Conservation (phyloP, 2,888 invertebrate species). For the Chamaedrilus cognettii region DNA sequence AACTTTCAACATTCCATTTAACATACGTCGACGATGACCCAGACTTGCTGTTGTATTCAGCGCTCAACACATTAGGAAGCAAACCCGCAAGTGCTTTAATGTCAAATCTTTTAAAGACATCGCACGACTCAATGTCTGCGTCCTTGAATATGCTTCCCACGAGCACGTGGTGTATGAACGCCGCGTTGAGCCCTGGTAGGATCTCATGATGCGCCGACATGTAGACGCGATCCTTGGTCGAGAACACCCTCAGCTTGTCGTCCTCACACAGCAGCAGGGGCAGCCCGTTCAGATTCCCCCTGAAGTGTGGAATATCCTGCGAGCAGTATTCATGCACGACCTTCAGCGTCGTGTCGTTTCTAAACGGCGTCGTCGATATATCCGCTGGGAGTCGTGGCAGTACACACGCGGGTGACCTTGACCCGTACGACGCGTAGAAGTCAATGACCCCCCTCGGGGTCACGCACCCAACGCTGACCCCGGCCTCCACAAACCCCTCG, state of each 20-base stretch:
- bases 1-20: conserved; percentile 19
- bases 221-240: conserved; percentile 28
- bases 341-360: conserved; percentile 29
- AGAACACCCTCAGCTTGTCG: conserved; percentile 35
- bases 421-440: conserved; percentile 32
- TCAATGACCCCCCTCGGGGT: conserved; percentile 33
- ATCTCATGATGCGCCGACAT: conserved; percentile 33
- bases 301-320: conserved; percentile 32
- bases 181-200: conserved; percentile 31
- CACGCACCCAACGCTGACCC: conserved; percentile 34
- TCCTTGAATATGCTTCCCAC: conserved; percentile 33
- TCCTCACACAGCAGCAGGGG: conserved; percentile 39
- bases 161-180: conserved; percentile 37
- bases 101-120: conserved; percentile 36
- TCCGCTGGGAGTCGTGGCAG: conserved; percentile 30
- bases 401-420: conserved; percentile 20
- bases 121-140: conserved; percentile 29
- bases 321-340: conserved; percentile 35
- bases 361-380: conserved; percentile 32
- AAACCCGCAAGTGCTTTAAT: conserved; percentile 33
- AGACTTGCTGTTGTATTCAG: neutral
- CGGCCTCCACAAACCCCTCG: conserved; percentile 31
- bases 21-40: conserved; percentile 22
- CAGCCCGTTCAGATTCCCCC: conserved; percentile 33
- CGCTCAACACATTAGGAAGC: conserved; percentile 28